A percentile compares a stretch with the other conserved stretches of the same genome.
Evolutionary conservation across 2,113 vertebrate genomes (phyloP).

Genomic region (Pelusios castaneus): DNA sequence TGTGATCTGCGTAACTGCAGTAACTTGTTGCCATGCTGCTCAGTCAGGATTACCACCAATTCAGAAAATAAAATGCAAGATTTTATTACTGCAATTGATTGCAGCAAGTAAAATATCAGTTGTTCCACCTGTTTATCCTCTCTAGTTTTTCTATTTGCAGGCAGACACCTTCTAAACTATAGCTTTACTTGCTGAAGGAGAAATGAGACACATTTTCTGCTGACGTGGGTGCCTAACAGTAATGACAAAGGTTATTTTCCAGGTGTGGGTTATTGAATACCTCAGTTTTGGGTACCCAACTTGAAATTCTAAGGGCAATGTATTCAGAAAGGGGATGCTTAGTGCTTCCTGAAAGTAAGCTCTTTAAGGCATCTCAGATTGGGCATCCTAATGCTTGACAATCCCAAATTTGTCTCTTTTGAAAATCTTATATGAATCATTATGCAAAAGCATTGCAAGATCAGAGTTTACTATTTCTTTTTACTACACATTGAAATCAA

Average conservation of each 20-base stretch:
- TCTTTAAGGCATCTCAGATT: background rate
- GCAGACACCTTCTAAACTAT: background rate
- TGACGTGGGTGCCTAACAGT: background rate
- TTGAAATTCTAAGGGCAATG: background rate
- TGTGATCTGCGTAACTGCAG: background rate
- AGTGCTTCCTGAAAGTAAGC: background rate
- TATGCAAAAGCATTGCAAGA: background rate
- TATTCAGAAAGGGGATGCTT: background rate
- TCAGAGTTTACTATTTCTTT: rapidly evolving
- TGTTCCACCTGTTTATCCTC: background rate
- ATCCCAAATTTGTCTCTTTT: background rate
- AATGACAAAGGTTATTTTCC: background rate
- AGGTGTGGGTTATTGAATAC: background rate
- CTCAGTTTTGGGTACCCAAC: background rate
- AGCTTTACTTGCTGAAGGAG: background rate
- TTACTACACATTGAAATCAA: background rate
- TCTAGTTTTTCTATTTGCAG: background rate
- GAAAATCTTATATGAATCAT: background rate
- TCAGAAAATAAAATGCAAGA: background rate
- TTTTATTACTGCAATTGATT: background rate
- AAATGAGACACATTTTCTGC: background rate
- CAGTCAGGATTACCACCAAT: background rate
- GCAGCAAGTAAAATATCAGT: background rate
- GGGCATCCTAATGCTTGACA: background rate
- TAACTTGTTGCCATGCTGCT: background rate